Percentiles rank a stretch among this genome's conserved stretches.
Conservation (phyloP, 2,113 vertebrate genomes). For the Pedionomus torquatus region DNA sequence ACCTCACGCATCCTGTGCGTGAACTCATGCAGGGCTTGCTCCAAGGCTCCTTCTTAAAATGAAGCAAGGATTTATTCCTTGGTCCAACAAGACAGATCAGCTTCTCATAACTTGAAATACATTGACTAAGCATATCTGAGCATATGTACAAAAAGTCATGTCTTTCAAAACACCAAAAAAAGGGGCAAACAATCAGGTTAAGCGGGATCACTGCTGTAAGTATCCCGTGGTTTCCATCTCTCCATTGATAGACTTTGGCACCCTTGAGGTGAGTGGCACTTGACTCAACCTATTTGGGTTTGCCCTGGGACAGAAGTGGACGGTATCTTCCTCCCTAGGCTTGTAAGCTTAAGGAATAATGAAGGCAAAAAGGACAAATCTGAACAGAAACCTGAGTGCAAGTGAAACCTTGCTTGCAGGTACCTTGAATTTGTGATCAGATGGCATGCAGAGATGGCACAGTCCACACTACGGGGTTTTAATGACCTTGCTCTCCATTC, state of each 20-base stretch:
- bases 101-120: background rate
- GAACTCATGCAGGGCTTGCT: background rate
- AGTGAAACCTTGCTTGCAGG: background rate
- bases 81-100: background rate
- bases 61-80: background rate
- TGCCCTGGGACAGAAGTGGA: background rate
- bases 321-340: background rate
- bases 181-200: background rate
- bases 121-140: background rate
- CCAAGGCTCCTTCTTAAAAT: background rate
- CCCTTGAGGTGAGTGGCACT: background rate
- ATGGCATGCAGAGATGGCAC: background rate
- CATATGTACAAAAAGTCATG: rapidly evolving
- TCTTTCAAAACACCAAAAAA: background rate
- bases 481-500: background rate
- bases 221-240: background rate
- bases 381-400: background rate
- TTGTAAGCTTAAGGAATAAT: background rate
- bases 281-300: background rate
- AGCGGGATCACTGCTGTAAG: background rate
- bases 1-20: background rate
- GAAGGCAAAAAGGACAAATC: background rate
- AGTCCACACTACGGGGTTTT: background rate
- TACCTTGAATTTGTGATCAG: background rate
- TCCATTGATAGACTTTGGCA: background rate